Evolutionary conservation across 2,113 vertebrate species (phyloP).

Genomic region (Syrmaticus mikado): DNA sequence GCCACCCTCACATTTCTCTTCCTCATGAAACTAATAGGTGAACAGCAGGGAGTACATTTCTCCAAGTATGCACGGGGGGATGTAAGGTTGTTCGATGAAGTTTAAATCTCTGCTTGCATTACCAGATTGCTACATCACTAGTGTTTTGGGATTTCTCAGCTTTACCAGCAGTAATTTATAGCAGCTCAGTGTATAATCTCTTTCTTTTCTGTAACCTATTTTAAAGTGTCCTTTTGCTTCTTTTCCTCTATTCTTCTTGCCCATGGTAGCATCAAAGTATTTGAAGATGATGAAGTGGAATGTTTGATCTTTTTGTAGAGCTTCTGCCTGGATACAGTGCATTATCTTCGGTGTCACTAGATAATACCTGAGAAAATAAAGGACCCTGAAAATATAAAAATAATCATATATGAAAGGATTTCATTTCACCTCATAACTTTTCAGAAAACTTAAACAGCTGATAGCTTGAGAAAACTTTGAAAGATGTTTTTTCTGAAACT

Average conservation of each 20-base stretch:
- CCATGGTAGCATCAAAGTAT: conserved; percentile 41
- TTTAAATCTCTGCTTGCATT: background rate
- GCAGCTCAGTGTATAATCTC: conserved; percentile 12
- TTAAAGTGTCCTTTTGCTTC: conserved; percentile 16
- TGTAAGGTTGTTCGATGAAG: background rate
- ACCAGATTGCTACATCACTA: background rate
- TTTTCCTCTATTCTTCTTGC: conserved; percentile 45
- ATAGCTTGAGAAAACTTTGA: conserved; percentile 37
- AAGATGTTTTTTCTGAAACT: conserved; percentile 19
- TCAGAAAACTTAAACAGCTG: conserved; percentile 53
- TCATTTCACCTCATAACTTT: conserved; percentile 47
- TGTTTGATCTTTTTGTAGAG: conserved; percentile 61
- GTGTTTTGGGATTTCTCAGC: background rate
- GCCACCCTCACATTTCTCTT: background rate
- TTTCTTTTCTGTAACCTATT: conserved; percentile 40
- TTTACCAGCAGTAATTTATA: conserved; percentile 26
- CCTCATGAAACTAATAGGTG: background rate
- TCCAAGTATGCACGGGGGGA: background rate
- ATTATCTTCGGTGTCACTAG: conserved; percentile 21
- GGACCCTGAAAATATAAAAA: conserved; percentile 55
- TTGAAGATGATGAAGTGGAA: conserved; percentile 44
- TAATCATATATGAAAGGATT: conserved; percentile 51
- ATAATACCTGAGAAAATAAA: background rate
- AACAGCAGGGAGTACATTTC: conserved; percentile 1
- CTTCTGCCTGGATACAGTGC: conserved; percentile 35